Conservation (phyloP, 2,888 invertebrate genomes). For the Boloria selene region DNA sequence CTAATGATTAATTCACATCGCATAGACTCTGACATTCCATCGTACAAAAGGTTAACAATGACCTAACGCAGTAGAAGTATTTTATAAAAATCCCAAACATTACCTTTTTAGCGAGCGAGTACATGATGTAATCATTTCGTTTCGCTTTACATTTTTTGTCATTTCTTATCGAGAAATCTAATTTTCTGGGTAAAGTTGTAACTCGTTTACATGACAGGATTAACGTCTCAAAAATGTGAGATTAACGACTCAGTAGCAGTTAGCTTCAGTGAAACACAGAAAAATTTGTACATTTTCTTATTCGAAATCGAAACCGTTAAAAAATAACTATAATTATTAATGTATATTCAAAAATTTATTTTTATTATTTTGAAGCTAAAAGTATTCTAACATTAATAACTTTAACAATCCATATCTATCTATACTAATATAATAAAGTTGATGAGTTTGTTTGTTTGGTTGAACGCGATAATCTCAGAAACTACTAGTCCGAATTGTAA, state of each 20-base stretch:
- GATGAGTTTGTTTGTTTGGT: too few species aligned
- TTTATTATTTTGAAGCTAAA: neutral
- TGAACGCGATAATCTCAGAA: too few species aligned
- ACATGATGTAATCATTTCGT: conserved; percentile 24
- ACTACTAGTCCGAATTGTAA: too few species aligned
- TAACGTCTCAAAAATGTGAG: conserved; percentile 1
- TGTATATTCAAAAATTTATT: too few species aligned
- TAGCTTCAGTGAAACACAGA: too few species aligned
- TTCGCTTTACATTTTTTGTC: conserved; percentile 2
- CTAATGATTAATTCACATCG: conserved; percentile 28
- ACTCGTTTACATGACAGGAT: conserved; percentile 4
- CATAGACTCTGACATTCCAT: conserved; percentile 17
- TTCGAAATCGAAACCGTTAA: too few species aligned
- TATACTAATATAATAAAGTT: too few species aligned
- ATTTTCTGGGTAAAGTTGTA: conserved; percentile 3
- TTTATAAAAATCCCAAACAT: conserved; percentile 30
- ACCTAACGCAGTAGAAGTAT: conserved; percentile 1
- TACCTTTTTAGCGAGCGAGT: conserved; percentile 18
- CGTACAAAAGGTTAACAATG: conserved; percentile 27
- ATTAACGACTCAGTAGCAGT: neutral
- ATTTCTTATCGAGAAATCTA: conserved; percentile 15
- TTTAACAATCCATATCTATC: too few species aligned
- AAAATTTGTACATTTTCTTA: too few species aligned
- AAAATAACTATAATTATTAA: too few species aligned
- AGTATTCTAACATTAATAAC: neutral